Evolutionary conservation across 1,140 invertebrate species (phyloP).

Genomic region (Cydia amplana): DNA sequence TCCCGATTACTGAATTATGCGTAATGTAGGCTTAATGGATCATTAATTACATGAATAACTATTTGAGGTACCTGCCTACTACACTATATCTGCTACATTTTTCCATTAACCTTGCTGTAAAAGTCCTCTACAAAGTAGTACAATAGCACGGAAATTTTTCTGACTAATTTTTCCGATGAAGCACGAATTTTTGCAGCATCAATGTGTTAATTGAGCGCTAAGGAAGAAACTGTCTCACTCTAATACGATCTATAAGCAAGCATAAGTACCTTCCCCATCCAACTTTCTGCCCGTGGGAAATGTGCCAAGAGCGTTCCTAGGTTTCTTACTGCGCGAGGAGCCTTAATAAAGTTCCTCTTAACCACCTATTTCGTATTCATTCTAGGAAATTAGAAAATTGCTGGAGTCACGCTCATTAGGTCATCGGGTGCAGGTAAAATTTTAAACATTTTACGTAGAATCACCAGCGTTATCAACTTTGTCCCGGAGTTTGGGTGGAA

Average conservation of each 20-base stretch:
- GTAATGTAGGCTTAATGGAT: background rate
- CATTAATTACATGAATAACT: background rate
- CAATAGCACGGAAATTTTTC: background rate
- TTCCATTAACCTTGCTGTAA: background rate
- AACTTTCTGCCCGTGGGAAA: conserved; percentile 41
- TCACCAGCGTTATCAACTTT: background rate
- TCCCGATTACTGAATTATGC: conserved; percentile 1
- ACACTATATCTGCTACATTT: background rate
- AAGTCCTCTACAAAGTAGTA: background rate
- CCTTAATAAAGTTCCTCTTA: conserved; percentile 38
- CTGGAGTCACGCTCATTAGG: conserved; percentile 13
- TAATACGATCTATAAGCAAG: conserved; percentile 27
- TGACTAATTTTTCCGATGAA: conserved; percentile 10
- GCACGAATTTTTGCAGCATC: background rate
- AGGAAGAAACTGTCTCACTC: conserved; percentile 21
- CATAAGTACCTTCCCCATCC: conserved; percentile 27
- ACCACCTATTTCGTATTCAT: conserved; percentile 19
- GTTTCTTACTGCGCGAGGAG: conserved; percentile 38
- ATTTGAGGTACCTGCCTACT: background rate
- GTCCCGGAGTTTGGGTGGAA: conserved; percentile 6
- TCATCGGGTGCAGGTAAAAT: conserved; percentile 34
- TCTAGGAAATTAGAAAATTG: conserved; percentile 29
- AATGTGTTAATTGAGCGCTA: conserved; percentile 26
- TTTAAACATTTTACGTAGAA: conserved; percentile 33
- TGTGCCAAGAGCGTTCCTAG: conserved; percentile 43